A percentile compares a stretch with the other conserved stretches of the same genome.
These are phyloP conservation scores for Porites cylindrica DNA, from an alignment of 92 coral and sea anemone genomes.

Conservation along the genomic window DNA sequence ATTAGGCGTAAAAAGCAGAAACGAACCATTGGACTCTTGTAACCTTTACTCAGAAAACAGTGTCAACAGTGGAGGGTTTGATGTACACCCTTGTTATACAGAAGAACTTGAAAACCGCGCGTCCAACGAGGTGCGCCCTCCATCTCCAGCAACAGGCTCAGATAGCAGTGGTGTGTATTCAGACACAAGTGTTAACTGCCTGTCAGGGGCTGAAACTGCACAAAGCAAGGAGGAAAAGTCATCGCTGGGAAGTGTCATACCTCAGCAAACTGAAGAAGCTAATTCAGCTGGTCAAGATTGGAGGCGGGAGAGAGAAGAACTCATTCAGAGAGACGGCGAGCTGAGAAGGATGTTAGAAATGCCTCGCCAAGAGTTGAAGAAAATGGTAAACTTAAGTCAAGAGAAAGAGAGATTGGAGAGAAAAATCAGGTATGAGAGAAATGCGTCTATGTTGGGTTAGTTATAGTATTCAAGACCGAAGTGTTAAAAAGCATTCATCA, in stretches of 20 bases:
- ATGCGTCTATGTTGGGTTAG: not conserved
- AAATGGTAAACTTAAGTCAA: slow-evolving; percentile 23
- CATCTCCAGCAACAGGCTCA: slow-evolving; percentile 31
- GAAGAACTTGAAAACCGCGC: not conserved
- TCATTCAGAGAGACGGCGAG: slow-evolving; percentile 20
- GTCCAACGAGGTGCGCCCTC: not conserved
- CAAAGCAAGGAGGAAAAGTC: not conserved
- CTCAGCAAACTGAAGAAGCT: not conserved
- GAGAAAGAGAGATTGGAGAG: slow-evolving; percentile 48
- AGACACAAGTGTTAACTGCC: not conserved
- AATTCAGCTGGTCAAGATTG: not conserved
- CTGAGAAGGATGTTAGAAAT: slow-evolving; percentile 29
- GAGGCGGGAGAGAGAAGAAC: slow-evolving; percentile 14
- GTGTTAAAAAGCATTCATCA: not conserved
- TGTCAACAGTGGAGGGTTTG: not conserved
- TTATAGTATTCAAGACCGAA: not conserved
- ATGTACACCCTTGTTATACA: not conserved
- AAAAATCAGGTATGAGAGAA: slow-evolving; percentile 35
- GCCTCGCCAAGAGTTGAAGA: slow-evolving; percentile 26
- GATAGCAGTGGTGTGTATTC: slow-evolving; percentile 28
- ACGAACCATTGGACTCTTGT: not conserved
- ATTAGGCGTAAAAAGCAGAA: not conserved
- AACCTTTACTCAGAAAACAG: not conserved
- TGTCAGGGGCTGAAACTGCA: slow-evolving; percentile 7
- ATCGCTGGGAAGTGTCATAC: not conserved